Base-by-base conservation (phyloP, 2,113 vertebrate genomes). In the Xenopus borealis region DNA sequence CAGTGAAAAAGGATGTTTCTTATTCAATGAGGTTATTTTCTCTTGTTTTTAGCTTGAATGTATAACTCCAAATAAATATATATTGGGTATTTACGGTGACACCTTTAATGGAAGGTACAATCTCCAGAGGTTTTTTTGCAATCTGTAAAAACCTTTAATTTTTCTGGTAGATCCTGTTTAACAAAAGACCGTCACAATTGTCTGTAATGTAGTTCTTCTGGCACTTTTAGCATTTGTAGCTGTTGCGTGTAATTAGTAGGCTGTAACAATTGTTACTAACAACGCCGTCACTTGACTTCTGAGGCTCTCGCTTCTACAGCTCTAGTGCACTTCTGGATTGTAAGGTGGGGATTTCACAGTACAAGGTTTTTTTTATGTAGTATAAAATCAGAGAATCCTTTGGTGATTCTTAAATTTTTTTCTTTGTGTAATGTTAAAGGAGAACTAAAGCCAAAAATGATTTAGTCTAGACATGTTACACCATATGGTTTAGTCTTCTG, bases 31-130 rank as follows among this genome's bases (percentile, higher is more conserved):
- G 58, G 47, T 64, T 0, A 70, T 77, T 62, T 33, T 70, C 46
- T 70, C 19, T 70, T 77, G 30, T 69, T 77, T 76, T 70, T 77
- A 76, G 74, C 66, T 20, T 75, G 58, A 69, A 55, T 69, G 62
- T 18, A 46, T 69, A 69, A 75, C 44, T 19, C 50, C 64, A 74
- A 50, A 61, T 61, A 67, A 46, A 46, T 66, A 66, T 33, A n/a
- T 52, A 47, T 69, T 57, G 5, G 59, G 13, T 63, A 57, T 57
- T 57, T 77, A 45, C 50, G 67, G 10, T 68, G 72, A 64, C 19
- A 58, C 46, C 11, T 57, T 64, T 40, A 12, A 11, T 47, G 10
- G 9, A 70, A 77, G 67, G 74, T 70, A 70, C 59, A 19, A 10
- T 5, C 65, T 73, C 57, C 18, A 33, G 40, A 4, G 59, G n/a